Evolutionary conservation across 2,888 invertebrate species (phyloP), one percentile per base, ranked within the genome.

Genomic region (Elgonia sp.): DNA sequence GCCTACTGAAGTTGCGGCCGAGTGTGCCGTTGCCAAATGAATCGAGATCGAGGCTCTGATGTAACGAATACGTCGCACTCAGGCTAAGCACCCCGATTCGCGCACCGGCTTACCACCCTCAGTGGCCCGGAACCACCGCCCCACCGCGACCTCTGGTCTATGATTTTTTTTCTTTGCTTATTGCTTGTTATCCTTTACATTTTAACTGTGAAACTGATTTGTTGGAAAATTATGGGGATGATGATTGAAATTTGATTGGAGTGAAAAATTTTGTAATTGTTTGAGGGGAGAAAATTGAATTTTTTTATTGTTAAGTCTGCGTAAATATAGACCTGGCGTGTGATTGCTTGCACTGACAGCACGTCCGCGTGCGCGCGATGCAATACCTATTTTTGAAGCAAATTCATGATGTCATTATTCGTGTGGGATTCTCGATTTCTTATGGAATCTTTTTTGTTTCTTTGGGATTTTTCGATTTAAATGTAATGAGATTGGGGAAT

Each of bases 11-110:
- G 57, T 50, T 53, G 40, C 50, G 40, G 53, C 29, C 29, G 29
- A 29, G 29, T 29, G 42, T 40, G 50, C 50, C 83, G 60, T 55
- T 83, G 83, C 73, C 75, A 83, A 75, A 60, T 50, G 83, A 83
- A 83, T 83, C 83, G 67, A 75, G 83, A 83, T 83, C 83, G 75
- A 75, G 83, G 83, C 75, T 83, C 83, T 83, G 83, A 83, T 83
- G 83, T 83, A 83, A 75, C 75, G 70, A 37, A 20, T 40, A 57
- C 73, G 65, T 40, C 76, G 37, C 2, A 21, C 40, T 40, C 67
- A 40, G 70, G 60, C 67, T 46, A 69, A 67, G 57, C 79, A 79
- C 69, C 62, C 62, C 70, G 80, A 80, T 80, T 77, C 57, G 67
- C 79, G 67, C 62, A 29, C 75, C 60, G 73, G 57, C 53, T 18